A percentile compares a stretch with the other conserved stretches of the same genome.
Evolutionary conservation across 2,888 invertebrate species (phyloP).

Genomic region (Tigriopus californicus): DNA sequence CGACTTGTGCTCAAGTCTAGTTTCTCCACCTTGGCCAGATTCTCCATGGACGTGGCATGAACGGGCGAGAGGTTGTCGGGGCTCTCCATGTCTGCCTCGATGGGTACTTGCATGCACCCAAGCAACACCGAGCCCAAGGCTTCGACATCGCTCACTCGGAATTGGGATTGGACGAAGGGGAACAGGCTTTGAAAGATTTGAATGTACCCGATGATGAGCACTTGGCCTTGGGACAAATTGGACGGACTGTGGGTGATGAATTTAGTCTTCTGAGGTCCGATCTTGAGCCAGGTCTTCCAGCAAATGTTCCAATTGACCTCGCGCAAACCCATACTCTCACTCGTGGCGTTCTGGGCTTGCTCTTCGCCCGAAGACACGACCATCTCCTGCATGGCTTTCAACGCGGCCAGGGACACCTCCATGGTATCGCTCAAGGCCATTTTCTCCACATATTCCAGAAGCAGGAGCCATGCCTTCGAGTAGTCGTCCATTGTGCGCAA

Average conservation of each 20-base stretch:
- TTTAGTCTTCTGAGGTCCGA: not conserved
- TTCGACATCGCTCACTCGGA: slow-evolving; percentile 11
- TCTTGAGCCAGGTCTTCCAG: slow-evolving; percentile 8
- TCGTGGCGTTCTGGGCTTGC: not conserved
- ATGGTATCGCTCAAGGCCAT: slow-evolving; percentile 78
- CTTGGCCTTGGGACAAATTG: not conserved
- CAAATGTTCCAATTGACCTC: slow-evolving; percentile 7
- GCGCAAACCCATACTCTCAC: not conserved
- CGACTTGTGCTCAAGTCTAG: slow-evolving; percentile 27
- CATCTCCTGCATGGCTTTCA: slow-evolving; percentile 93
- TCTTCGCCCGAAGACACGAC: slow-evolving; percentile 27
- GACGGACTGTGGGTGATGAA: not conserved
- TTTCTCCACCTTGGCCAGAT: slow-evolving; percentile 70
- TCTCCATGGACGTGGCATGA: slow-evolving; percentile 65
- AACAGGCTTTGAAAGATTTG: slow-evolving; percentile 91
- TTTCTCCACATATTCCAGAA: slow-evolving; percentile 82
- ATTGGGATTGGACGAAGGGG: slow-evolving; percentile 55
- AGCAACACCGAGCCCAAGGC: slow-evolving; percentile 50
- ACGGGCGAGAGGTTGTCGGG: slow-evolving; percentile 35
- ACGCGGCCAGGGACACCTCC: slow-evolving; percentile 81
- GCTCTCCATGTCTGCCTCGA: slow-evolving; percentile 45
- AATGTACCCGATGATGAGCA: slow-evolving; percentile 78
- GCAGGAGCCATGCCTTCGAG: slow-evolving; percentile 73
- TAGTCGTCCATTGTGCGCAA: slow-evolving; percentile 73
- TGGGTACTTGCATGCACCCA: slow-evolving; percentile 57